A percentile compares a stretch with the other conserved stretches of the same genome.
Evolutionary conservation across 2,113 vertebrate species (phyloP).

Genomic region (Petromus typicus): DNA sequence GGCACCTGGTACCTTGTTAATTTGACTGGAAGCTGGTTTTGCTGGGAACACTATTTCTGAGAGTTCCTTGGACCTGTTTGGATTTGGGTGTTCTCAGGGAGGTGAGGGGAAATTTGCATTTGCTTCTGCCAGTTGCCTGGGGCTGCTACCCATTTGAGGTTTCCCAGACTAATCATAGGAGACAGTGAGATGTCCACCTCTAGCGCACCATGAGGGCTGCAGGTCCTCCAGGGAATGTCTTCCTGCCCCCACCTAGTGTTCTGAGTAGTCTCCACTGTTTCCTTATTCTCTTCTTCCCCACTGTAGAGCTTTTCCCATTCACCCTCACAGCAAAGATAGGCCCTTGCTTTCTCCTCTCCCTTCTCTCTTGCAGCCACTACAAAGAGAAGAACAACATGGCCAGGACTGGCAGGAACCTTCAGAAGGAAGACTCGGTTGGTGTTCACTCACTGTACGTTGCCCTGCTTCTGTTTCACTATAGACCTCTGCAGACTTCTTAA

Average conservation of each 20-base stretch:
- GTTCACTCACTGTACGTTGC: neutral
- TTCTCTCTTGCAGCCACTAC: fast-evolving
- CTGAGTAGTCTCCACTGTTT: neutral
- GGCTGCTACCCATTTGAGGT: neutral
- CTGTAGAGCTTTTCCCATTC: neutral
- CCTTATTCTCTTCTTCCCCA: neutral
- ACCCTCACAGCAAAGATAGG: neutral
- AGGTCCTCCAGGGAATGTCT: neutral
- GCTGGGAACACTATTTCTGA: neutral
- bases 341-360: neutral
- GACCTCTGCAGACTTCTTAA: neutral
- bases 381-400: neutral
- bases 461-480: neutral
- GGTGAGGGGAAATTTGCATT: neutral
- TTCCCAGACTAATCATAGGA: neutral
- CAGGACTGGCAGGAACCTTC: neutral
- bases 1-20: constrained; percentile 28
- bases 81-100: neutral
- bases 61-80: neutral
- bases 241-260: neutral
- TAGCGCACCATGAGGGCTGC: neutral
- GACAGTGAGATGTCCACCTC: neutral
- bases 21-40: neutral
- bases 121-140: neutral
- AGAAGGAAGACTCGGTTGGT: neutral